Evolutionary conservation across 2,888 invertebrate species (phyloP).

Genomic region (Ischnus inquisitorius): DNA sequence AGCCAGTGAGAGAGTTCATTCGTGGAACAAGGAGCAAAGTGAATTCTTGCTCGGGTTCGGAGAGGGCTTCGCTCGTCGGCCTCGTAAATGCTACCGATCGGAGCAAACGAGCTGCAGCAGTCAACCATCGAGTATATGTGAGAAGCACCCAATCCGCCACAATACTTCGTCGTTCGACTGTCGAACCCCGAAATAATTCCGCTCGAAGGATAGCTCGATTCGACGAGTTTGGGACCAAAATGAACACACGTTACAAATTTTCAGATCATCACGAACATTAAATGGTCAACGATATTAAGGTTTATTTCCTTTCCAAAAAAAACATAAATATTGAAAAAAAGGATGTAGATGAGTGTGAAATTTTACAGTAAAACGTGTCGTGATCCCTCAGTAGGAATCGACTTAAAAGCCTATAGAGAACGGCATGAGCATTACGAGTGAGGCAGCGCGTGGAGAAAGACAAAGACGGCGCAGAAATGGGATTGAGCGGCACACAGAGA

Average conservation of each 20-base stretch:
- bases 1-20: conserved; percentile 4
- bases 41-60: conserved; percentile 10
- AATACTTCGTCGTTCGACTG: conserved; percentile 6
- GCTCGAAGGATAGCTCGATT: neutral
- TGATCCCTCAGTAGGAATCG: conserved; percentile 21
- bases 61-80: neutral
- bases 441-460: conserved; percentile 33
- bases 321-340: neutral
- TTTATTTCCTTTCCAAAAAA: neutral
- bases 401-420: conserved; percentile 7
- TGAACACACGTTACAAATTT: neutral
- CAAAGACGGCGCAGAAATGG: conserved; percentile 47
- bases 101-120: conserved; percentile 20
- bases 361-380: neutral
- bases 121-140: conserved; percentile 9
- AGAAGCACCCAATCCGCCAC: neutral
- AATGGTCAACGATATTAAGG: neutral
- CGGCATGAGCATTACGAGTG: conserved; percentile 26
- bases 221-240: neutral
- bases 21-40: conserved; percentile 8
- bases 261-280: neutral
- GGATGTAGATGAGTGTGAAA: neutral
- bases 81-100: conserved; percentile 26
- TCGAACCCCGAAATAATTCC: conserved; percentile 16
- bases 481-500: conserved; percentile 38